Evolutionary conservation across 2,113 vertebrate genomes (phyloP), one percentile per base, ranked within the genome.

Genomic region (Cathartes aura): DNA sequence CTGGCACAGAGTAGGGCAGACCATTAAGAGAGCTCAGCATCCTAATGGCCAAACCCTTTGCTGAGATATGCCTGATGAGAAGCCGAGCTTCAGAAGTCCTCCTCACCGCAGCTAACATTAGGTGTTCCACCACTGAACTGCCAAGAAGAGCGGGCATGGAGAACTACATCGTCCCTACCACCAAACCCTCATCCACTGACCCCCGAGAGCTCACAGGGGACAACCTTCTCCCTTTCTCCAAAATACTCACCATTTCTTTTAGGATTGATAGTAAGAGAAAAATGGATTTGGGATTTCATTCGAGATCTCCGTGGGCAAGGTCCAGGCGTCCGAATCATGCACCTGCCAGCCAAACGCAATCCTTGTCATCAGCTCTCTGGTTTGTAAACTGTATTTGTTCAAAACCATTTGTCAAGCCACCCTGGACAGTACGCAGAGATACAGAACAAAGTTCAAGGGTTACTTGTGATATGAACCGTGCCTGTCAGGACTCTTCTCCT

Each of bases 391-490:
- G 14, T 64, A 38, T 81, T 81, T 92, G 50, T 36, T 78, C 82
- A 86, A 67, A 87, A 42, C 6, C 40, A 76, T 83, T 87, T 63
- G 42, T 79, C 48, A 45, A 79, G 81, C 42, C 43, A 56, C 27
- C 19, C 81, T 12, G 22, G 92, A 45, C 48, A 68, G 30, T 27
- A 62, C 0, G 15, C 84, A 82, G 76, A 67, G 82, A 68, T 26
- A 91, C 36, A 34, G 89, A 94, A 56, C 83, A 73, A 91, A 91
- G 94, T 91, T 90, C 95, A 94, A 93, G 89, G 73, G 81, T 93
- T 95, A 82, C 90, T 55, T 80, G 91, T 66, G 82, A 84, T 68
- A 85, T 20, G 58, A 93, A 76, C 93, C 0, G 0, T 52, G 59
- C 81, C 38, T 45, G 38, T 58, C 76, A 82, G 76, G 84, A 56